Percentiles rank a stretch among this genome's conserved stretches.
phyloP scores from a whole-genome alignment of 2,113 vertebrate genomes.

The Zosterops japonicus region DNA sequence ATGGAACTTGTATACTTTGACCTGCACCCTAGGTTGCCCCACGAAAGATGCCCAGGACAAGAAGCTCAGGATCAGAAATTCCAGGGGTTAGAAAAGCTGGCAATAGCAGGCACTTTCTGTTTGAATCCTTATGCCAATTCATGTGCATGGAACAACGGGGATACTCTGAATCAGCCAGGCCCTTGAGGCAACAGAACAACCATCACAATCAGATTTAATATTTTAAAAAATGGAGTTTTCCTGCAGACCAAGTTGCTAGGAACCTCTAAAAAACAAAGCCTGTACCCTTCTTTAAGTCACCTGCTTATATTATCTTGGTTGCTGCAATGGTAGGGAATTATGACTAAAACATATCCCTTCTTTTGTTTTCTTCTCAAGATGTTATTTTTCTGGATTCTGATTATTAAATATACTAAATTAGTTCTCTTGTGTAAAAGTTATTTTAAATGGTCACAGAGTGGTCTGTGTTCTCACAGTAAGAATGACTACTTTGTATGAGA shows the following conservation, averaged over 20 bases:
- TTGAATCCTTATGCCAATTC: not conserved
- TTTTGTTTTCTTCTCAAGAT: not conserved
- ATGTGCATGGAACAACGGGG: not conserved
- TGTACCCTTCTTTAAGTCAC: not conserved
- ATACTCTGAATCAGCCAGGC: not conserved
- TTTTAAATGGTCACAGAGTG: not conserved
- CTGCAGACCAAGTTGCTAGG: not conserved
- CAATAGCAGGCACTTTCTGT: not conserved
- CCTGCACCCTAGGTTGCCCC: not conserved
- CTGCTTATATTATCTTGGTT: not conserved
- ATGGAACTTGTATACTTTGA: not conserved
- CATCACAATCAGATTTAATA: not conserved
- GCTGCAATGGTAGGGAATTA: not conserved
- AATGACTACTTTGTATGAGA: not conserved
- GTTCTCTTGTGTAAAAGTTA: not conserved
- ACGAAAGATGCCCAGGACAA: fast-evolving
- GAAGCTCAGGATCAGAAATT: not conserved
- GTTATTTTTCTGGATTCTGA: not conserved
- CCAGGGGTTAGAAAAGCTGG: not conserved
- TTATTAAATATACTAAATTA: not conserved
- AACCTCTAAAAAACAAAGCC: not conserved
- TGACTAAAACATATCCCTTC: not conserved
- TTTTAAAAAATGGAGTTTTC: not conserved
- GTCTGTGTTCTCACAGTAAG: not conserved
- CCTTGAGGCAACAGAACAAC: not conserved